Evolutionary conservation across 64 coral and sea anemone genomes (phyloP).

Genomic region (Acropora yongei): DNA sequence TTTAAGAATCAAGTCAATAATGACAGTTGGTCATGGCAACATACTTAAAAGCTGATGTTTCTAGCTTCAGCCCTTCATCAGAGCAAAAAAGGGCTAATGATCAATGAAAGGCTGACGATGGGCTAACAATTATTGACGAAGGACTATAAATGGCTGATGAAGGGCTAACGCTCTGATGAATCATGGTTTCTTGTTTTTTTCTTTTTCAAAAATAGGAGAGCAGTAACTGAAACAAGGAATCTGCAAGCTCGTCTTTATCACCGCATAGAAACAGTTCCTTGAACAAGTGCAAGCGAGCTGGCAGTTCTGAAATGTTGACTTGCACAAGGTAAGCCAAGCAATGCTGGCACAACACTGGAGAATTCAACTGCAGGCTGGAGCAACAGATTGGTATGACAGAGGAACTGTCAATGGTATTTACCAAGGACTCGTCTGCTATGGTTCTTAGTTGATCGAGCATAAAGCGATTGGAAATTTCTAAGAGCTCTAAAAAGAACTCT

Average conservation of each 20-base stretch:
- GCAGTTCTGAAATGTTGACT: constrained; percentile 27
- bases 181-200: too few species aligned
- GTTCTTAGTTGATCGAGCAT: constrained; percentile 24
- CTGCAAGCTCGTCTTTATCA: neutral
- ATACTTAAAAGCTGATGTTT: too few species aligned
- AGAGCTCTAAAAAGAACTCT: constrained; percentile 45
- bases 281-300: constrained; percentile 14
- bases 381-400: constrained; percentile 18
- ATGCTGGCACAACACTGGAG: constrained; percentile 34
- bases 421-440: constrained; percentile 2
- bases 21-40: too few species aligned
- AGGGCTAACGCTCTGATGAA: too few species aligned
- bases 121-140: too few species aligned
- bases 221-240: neutral
- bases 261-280: constrained; percentile 38
- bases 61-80: too few species aligned
- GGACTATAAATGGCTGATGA: too few species aligned
- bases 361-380: constrained; percentile 30
- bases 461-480: constrained; percentile 51
- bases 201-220: neutral
- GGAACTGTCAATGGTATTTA: neutral
- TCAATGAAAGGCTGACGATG: too few species aligned
- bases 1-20: too few species aligned
- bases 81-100: too few species aligned
- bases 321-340: constrained; percentile 53